phyloP scores from a whole-genome alignment of 2,888 invertebrate species.

The Aquatica leii region DNA sequence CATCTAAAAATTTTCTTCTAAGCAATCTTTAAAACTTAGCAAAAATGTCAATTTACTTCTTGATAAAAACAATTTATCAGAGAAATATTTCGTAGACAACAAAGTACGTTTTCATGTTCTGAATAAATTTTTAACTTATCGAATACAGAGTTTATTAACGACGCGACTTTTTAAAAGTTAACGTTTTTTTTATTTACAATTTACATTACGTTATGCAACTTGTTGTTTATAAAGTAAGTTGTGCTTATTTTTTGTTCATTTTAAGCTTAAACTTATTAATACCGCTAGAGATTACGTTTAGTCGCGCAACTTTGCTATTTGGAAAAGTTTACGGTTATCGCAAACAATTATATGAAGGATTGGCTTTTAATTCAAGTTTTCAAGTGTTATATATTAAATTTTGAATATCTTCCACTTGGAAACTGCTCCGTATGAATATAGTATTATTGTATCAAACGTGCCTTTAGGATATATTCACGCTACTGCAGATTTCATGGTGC shows the following conservation, averaged over 20 bases:
- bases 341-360: constrained; percentile 28
- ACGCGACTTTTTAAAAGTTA: too few species aligned
- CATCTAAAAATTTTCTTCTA: too few species aligned
- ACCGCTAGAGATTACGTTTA: constrained; percentile 16
- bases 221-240: too few species aligned
- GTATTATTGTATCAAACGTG: constrained; percentile 26
- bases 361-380: constrained; percentile 28
- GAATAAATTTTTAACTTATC: too few species aligned
- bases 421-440: constrained; percentile 19
- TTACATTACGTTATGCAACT: too few species aligned
- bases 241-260: constrained; percentile 12
- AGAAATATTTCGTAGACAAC: too few species aligned
- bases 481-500: constrained; percentile 23
- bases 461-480: constrained; percentile 22
- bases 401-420: constrained; percentile 22
- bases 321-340: constrained; percentile 21
- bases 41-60: too few species aligned
- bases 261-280: constrained; percentile 20
- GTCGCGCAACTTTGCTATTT: constrained; percentile 20
- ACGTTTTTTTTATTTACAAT: too few species aligned
- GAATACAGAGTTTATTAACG: too few species aligned
- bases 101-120: too few species aligned
- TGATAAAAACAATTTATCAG: too few species aligned
- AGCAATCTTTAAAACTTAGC: too few species aligned
- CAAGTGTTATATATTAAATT: constrained; percentile 28